Evolutionary conservation across 2,888 invertebrate species (phyloP), one percentile per base, ranked within the genome.

Genomic region (Drosophila multiciliata): DNA sequence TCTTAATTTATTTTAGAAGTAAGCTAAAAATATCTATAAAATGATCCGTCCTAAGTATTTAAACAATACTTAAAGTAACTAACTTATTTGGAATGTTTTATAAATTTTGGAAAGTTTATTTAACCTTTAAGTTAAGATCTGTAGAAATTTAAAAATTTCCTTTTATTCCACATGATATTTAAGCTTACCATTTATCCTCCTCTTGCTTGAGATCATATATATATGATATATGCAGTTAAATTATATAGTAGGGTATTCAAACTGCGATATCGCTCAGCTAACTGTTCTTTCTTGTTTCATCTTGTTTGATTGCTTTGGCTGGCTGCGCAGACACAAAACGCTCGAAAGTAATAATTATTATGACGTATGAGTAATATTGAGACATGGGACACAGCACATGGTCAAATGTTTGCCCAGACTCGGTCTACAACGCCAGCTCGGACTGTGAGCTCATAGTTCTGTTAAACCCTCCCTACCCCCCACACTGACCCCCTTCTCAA

Each of bases 331-430:
- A 67, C 72, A 61, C 49, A 70, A 60, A 71, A 60, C 62, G 71
- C 53, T 69, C 40, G 55, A 29, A 42, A 53, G 64, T 45, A 61
- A 62, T 60, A 70, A 62, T 63, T 62, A 62, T 71, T 65, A 75
- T 88, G 88, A 87, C 90, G 85, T 90, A 90, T 85, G 88, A 78
- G 82, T 73, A 89, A 88, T 90, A 81, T 78, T 60, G 75, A 72
- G 77, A 73, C 64, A 67, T 61, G 62, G 62, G 40, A 57, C 57
- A 32, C 42, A 40, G 59, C 55, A 73, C 59, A 66, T 70, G 72
- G 74, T 65, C 70, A 73, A 62, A 76, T 83, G 73, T 81, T 78
- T 82, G 79, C 82, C 64, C 80, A 80, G 71, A 82, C 79, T 50
- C 49, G 29, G 53, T 33, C 52, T 61, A 50, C n/a, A 40, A 38